phyloP scores from a whole-genome alignment of 2,888 invertebrate genomes.

The Pyrocoelia pectoralis region DNA sequence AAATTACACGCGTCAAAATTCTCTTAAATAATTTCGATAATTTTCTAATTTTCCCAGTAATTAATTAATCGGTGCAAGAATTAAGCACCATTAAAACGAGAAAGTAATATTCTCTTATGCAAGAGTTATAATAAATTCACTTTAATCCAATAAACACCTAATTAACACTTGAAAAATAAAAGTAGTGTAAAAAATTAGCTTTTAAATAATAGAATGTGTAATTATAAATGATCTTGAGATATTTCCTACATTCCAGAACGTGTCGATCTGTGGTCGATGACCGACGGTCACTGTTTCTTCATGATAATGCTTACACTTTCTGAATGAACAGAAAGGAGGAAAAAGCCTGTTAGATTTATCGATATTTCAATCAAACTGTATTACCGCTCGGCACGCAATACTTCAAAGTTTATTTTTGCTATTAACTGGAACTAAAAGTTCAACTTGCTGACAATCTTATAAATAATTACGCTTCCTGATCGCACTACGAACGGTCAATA shows the following conservation, averaged over 20 bases:
- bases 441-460: not conserved
- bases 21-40: not conserved
- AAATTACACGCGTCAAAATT: not conserved
- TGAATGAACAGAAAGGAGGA: constrained; percentile 10
- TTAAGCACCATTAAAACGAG: not conserved
- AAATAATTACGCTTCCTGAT: too few relatives aligned
- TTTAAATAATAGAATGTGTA: constrained; percentile 9
- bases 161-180: constrained; percentile 9
- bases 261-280: constrained; percentile 27
- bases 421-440: not conserved
- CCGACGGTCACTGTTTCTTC: constrained; percentile 21
- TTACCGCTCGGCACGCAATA: not conserved
- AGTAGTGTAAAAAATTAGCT: not conserved
- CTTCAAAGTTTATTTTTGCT: not conserved
- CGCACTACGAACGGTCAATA: too few relatives aligned
- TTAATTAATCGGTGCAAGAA: not conserved
- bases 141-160: not conserved
- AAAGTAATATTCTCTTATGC: not conserved
- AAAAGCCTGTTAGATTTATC: constrained; percentile 11
- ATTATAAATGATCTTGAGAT: constrained; percentile 17
- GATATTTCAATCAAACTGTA: constrained; percentile 1
- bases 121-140: constrained; percentile 4
- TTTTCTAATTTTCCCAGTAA: not conserved
- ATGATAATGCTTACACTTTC: constrained; percentile 20
- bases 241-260: constrained; percentile 22